Evolutionary conservation across 2,888 invertebrate species (phyloP), one percentile per base, ranked within the genome.

Genomic region (Harmothoe impar): DNA sequence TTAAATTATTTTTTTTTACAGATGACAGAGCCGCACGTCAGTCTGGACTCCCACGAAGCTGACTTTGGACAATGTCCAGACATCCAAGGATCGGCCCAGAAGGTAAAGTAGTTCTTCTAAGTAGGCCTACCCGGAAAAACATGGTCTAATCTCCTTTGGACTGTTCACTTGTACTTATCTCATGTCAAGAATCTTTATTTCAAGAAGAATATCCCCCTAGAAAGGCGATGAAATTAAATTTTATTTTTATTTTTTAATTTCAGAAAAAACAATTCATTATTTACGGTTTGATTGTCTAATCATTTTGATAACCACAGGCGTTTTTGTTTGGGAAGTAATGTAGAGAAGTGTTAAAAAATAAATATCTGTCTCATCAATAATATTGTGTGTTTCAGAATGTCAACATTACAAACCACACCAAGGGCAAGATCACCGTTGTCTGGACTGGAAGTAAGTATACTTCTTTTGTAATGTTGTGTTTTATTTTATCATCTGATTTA

Each of bases 321-420:
- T n/a, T n/a, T n/a, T n/a, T n/a, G n/a, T n/a, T n/a, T n/a, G n/a
- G n/a, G n/a, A n/a, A n/a, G n/a, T n/a, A n/a, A n/a, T n/a, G n/a
- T n/a, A n/a, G n/a, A n/a, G n/a, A n/a, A n/a, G n/a, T n/a, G n/a
- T n/a, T n/a, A n/a, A n/a, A n/a, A n/a, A n/a, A n/a, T n/a, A n/a
- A n/a, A n/a, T n/a, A n/a, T n/a, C n/a, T n/a, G n/a, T n/a, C n/a
- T n/a, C n/a, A n/a, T n/a, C n/a, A n/a, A n/a, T n/a, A n/a, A n/a
- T n/a, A n/a, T 25, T 77, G 7, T 81, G 5, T 81, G 1, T 81
- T 81, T 35, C 93, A 95, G 94, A 92, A 92, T 56, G 91, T 95
- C 15, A 94, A 93, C 85, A 89, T 95, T 33, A 95, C 95, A 35
- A 95, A 95, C 90, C 95, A 95, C 92, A 95, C 95, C 0, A 94